Conservation (phyloP, 2,888 invertebrate species). For the Agonopterix heracliana region DNA sequence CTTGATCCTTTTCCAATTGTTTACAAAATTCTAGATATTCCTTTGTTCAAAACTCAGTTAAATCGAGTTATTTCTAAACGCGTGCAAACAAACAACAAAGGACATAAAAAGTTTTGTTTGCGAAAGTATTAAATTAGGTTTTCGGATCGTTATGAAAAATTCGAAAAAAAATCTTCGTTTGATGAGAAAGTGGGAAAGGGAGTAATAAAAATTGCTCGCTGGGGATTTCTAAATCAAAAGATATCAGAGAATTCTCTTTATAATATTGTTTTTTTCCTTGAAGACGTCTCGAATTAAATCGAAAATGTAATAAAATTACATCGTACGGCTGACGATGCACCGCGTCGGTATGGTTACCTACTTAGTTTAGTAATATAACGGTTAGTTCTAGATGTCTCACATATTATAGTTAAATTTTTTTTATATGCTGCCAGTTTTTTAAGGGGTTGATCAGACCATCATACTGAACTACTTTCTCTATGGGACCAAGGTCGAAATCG, state of each 20-base stretch:
- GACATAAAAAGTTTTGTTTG: neutral
- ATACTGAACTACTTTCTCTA: too few species aligned
- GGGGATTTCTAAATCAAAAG: constrained; percentile 19
- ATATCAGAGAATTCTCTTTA: constrained; percentile 7
- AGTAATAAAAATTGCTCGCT: constrained; percentile 17
- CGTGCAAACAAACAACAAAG: neutral
- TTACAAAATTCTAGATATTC: too few species aligned
- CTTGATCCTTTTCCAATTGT: too few species aligned
- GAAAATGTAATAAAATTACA: constrained; percentile 5
- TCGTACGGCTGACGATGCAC: too few species aligned
- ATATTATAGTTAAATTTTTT: too few species aligned
- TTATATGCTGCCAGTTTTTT: too few species aligned
- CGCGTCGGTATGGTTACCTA: too few species aligned
- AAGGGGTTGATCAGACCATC: too few species aligned
- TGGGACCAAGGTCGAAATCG: too few species aligned
- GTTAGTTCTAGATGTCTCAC: too few species aligned
- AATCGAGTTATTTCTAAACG: neutral
- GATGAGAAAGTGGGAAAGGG: constrained; percentile 9
- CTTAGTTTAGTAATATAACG: too few species aligned
- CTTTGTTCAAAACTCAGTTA: neutral
- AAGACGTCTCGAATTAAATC: neutral
- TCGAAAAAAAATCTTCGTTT: constrained; percentile 12
- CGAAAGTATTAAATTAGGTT: neutral
- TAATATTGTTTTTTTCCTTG: constrained; percentile 6
- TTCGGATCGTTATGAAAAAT: neutral